phyloP scores from a whole-genome alignment of 2,797 vertebrate species.

The Falco concolor region DNA sequence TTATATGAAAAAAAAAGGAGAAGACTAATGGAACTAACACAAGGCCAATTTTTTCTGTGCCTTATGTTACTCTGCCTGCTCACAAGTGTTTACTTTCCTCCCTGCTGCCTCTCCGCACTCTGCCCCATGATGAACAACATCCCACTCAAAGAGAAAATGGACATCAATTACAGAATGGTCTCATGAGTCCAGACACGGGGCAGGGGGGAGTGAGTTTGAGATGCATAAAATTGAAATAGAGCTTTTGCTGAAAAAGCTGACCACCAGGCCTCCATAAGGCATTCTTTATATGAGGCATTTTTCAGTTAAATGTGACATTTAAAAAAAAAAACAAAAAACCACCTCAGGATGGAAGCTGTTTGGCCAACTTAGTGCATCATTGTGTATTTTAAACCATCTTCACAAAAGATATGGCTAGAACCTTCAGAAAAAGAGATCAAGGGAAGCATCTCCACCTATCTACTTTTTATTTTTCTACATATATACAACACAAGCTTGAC shows the following conservation, averaged over 20 bases:
- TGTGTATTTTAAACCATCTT: neutral
- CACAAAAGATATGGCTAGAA: neutral
- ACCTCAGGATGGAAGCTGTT: neutral
- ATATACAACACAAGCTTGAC: neutral
- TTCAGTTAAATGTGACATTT: neutral
- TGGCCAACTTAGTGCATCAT: neutral
- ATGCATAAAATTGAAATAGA: neutral
- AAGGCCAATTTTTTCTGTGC: neutral
- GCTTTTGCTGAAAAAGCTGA: neutral
- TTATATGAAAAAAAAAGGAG: fast-evolving
- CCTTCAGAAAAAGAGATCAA: neutral
- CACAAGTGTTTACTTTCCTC: neutral
- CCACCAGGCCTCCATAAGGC: neutral
- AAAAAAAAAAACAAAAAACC: neutral
- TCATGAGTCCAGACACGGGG: neutral
- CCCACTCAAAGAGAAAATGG: neutral
- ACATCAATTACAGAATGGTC: neutral
- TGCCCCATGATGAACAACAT: neutral
- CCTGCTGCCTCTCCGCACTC: neutral
- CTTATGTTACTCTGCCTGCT: neutral
- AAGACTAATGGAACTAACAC: neutral
- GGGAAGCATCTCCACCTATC: neutral
- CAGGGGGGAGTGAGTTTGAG: too few relatives aligned
- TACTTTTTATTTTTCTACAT: too few relatives aligned
- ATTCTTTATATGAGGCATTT: fast-evolving